Percentiles rank a stretch among this genome's conserved stretches.
Conservation (phyloP, 2,888 invertebrate genomes). For the Trissolcus japonicus region DNA sequence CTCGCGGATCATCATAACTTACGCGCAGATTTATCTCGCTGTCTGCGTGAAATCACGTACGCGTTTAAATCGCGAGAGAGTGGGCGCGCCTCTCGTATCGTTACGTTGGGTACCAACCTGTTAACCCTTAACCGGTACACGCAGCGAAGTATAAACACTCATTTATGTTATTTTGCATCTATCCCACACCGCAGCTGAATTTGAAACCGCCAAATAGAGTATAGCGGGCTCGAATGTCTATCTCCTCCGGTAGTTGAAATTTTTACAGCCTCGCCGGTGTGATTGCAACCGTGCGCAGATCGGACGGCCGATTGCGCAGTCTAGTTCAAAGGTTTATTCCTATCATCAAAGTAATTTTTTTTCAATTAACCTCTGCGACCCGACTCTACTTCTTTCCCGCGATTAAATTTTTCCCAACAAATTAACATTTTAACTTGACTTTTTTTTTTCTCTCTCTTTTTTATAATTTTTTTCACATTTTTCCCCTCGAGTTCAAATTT, state of each 20-base stretch:
- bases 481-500: too few relatives aligned
- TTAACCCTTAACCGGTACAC: slow-evolving; percentile 57
- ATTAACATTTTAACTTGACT: too few relatives aligned
- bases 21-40: slow-evolving; percentile 56
- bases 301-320: slow-evolving; percentile 20
- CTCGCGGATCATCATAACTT: slow-evolving; percentile 58
- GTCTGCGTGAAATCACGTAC: slow-evolving; percentile 59
- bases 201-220: slow-evolving; percentile 56
- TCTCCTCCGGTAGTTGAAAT: slow-evolving; percentile 30
- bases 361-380: neutral
- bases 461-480: too few relatives aligned
- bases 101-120: slow-evolving; percentile 58
- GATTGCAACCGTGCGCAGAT: slow-evolving; percentile 29
- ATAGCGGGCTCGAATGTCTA: slow-evolving; percentile 48
- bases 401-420: neutral
- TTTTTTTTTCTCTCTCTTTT: too few relatives aligned
- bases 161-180: slow-evolving; percentile 58
- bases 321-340: slow-evolving; percentile 7
- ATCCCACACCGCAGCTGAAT: slow-evolving; percentile 42
- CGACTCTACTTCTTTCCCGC: neutral
- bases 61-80: slow-evolving; percentile 53
- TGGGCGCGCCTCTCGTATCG: slow-evolving; percentile 57
- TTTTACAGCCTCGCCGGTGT: slow-evolving; percentile 28
- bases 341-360: slow-evolving; percentile 3
- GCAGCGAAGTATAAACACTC: slow-evolving; percentile 45